Evolutionary conservation across 2,888 invertebrate species (phyloP).

Genomic region (Azorinus chamasolen): DNA sequence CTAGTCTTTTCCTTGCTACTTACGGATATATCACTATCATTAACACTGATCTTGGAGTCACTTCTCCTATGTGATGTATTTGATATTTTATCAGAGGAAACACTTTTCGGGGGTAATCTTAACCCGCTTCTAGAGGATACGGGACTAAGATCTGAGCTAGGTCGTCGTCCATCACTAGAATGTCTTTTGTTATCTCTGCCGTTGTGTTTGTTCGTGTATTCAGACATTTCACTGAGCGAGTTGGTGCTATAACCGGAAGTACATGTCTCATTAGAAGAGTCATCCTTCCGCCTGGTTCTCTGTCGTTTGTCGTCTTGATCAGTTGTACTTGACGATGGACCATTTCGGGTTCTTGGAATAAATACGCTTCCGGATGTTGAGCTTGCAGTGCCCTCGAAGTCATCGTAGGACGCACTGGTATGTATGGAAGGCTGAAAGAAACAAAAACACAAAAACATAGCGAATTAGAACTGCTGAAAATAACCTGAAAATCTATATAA

Average conservation of each 20-base stretch:
- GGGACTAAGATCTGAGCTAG: background rate
- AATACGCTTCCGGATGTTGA: slow-evolving; percentile 45
- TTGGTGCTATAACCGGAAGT: slow-evolving; percentile 71
- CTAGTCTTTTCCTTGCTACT: slow-evolving; percentile 37
- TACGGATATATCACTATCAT: slow-evolving; percentile 52
- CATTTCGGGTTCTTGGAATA: slow-evolving; percentile 40
- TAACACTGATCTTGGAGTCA: slow-evolving; percentile 50
- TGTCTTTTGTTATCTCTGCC: slow-evolving; percentile 3
- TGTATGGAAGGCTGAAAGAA: slow-evolving; percentile 52
- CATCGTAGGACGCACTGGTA: slow-evolving; percentile 51
- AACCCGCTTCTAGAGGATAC: background rate
- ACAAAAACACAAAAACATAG: slow-evolving; percentile 5
- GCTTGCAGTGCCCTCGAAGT: slow-evolving; percentile 49
- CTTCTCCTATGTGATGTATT: slow-evolving; percentile 21
- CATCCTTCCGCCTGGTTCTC: slow-evolving; percentile 36
- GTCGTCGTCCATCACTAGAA: slow-evolving; percentile 2
- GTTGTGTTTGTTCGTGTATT: slow-evolving; percentile 39
- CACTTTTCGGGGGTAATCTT: background rate
- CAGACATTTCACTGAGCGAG: slow-evolving; percentile 71
- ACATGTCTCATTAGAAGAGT: slow-evolving; percentile 39
- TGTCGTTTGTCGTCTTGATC: slow-evolving; percentile 51
- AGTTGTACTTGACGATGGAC: slow-evolving; percentile 47
- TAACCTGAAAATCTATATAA: too few species aligned
- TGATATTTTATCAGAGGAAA: slow-evolving; percentile 4
- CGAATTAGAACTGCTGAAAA: too few species aligned